Evolutionary conservation across 2,113 vertebrate genomes (phyloP).

Genomic region (Willisornis vidua): DNA sequence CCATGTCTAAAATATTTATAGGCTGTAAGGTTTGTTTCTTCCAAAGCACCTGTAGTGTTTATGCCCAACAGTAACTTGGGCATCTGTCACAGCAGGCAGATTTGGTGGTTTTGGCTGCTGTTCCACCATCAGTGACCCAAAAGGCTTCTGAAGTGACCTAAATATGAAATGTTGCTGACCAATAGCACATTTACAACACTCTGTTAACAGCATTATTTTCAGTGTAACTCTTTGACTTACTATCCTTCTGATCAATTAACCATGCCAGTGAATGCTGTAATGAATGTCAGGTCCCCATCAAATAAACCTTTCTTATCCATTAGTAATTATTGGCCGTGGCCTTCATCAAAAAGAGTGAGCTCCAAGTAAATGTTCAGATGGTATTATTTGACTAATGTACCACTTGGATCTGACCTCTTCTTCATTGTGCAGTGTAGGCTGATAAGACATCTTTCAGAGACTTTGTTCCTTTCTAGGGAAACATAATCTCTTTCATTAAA

Average conservation of each 20-base stretch:
- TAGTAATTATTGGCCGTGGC: background rate
- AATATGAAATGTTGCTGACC: constrained; percentile 32
- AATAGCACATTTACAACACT: background rate
- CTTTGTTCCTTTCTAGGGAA: background rate
- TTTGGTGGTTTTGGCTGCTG: constrained; percentile 5
- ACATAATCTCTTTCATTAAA: background rate
- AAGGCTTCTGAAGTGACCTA: background rate
- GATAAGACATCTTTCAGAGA: constrained; percentile 3
- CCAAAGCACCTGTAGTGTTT: constrained; percentile 39
- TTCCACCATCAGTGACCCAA: background rate
- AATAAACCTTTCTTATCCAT: constrained; percentile 9
- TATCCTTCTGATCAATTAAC: constrained; percentile 14
- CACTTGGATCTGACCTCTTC: constrained; percentile 19
- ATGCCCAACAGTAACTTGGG: background rate
- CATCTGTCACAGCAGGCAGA: constrained; percentile 34
- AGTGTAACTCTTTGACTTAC: background rate
- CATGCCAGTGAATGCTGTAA: background rate
- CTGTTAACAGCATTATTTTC: background rate
- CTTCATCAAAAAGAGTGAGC: background rate
- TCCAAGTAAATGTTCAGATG: background rate
- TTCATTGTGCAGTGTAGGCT: background rate
- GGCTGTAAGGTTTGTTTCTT: constrained; percentile 43
- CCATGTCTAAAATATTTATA: constrained; percentile 54
- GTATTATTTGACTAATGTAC: constrained; percentile 6
- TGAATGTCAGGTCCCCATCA: background rate